Evolutionary conservation across 2,797 vertebrate genomes (phyloP).

Genomic region (Alcedo quadribrachys): DNA sequence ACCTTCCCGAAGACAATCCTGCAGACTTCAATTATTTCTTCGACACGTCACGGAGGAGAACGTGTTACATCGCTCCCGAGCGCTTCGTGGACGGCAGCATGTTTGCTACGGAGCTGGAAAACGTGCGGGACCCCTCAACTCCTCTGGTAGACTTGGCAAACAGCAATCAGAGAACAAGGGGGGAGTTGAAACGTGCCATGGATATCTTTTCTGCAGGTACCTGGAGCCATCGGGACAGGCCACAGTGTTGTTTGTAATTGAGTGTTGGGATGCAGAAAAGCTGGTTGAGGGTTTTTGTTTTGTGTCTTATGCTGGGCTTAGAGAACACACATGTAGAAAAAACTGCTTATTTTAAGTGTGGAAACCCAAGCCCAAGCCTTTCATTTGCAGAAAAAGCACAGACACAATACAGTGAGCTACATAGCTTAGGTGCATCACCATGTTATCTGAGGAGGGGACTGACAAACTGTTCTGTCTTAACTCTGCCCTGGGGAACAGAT

Average conservation of each 20-base stretch:
- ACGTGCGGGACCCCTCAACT: constrained; percentile 89
- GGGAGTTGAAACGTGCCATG: constrained; percentile 93
- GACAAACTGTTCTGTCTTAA: background rate
- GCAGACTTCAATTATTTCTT: constrained; percentile 99
- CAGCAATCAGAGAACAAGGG: constrained; percentile 92
- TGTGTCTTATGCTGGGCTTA: background rate
- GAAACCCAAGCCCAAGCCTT: background rate
- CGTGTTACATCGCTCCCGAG: constrained; percentile 95
- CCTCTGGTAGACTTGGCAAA: constrained; percentile 93
- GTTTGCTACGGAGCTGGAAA: constrained; percentile 87
- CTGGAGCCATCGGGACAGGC: background rate
- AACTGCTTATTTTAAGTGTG: background rate
- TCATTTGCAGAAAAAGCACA: background rate
- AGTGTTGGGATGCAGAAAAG: background rate
- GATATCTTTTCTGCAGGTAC: constrained; percentile 98
- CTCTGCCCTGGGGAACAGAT: background rate
- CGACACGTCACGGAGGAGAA: constrained; percentile 92
- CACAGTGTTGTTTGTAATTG: background rate
- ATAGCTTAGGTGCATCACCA: background rate
- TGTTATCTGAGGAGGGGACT: background rate
- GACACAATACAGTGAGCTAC: background rate
- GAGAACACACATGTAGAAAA: background rate
- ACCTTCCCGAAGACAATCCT: constrained; percentile 96
- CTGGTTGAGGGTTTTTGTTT: background rate
- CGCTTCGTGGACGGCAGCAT: constrained; percentile 95